A percentile compares a stretch with the other conserved stretches of the same genome.
Conservation (phyloP, 2,888 invertebrate species). For the Onthophagus sagittarius region DNA sequence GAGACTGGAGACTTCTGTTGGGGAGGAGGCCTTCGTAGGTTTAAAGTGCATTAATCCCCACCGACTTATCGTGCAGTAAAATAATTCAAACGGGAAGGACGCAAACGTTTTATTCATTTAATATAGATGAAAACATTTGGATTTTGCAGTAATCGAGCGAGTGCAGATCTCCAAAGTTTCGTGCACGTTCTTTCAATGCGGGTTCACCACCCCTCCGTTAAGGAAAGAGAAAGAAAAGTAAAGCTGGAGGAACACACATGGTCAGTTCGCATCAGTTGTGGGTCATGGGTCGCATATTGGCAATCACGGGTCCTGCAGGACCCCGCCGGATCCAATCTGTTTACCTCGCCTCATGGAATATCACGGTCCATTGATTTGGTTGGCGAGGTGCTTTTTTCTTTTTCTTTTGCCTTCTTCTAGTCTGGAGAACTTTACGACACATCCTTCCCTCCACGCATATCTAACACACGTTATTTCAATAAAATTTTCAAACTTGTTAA, state of each 20-base stretch:
- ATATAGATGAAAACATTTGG: too few species aligned
- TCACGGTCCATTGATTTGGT: constrained; percentile 47
- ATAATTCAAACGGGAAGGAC: background rate
- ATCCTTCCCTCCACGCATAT: background rate
- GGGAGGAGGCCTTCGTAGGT: background rate
- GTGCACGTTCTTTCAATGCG: background rate
- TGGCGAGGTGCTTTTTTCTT: constrained; percentile 29
- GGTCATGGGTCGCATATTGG: constrained; percentile 43
- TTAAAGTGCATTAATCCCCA: background rate
- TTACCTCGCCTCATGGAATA: constrained; percentile 47
- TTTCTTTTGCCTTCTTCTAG: background rate
- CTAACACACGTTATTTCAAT: background rate
- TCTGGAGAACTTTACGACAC: background rate
- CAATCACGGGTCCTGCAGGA: constrained; percentile 43
- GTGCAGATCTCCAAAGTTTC: background rate
- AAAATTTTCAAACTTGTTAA: background rate
- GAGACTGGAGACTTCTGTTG: constrained; percentile 13
- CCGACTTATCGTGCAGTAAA: background rate
- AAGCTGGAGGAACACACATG: constrained; percentile 37
- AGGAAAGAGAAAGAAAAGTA: constrained; percentile 8
- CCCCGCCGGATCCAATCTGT: constrained; percentile 47
- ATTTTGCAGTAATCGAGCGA: too few species aligned
- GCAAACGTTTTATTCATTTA: background rate
- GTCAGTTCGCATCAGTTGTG: constrained; percentile 45
- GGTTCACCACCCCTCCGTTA: background rate